Conservation (phyloP, 2,113 vertebrate species). For the Himantopus leucocephalus region DNA sequence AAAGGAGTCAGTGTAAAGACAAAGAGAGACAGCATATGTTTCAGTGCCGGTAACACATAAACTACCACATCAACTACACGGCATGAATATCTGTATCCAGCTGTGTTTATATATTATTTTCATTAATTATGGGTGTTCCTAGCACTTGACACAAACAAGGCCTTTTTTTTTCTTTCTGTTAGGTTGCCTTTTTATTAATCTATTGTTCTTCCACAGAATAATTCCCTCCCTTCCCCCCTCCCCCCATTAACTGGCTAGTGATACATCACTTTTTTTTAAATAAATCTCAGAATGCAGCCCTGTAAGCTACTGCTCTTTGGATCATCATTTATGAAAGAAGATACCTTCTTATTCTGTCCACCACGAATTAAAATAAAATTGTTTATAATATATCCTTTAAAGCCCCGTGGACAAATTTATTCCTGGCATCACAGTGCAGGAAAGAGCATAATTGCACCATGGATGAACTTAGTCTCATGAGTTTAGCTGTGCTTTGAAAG, state of each 20-base stretch:
- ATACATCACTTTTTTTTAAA: background rate
- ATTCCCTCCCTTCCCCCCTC: background rate
- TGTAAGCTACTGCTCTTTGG: background rate
- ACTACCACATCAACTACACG: background rate
- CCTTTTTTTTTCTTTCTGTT: background rate
- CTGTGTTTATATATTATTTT: slow-evolving; percentile 55
- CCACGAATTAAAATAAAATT: slow-evolving; percentile 37
- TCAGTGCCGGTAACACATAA: background rate
- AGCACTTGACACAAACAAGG: background rate
- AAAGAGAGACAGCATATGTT: background rate
- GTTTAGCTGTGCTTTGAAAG: background rate
- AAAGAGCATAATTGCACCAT: background rate
- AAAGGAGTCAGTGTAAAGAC: background rate
- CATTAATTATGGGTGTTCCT: slow-evolving; percentile 21
- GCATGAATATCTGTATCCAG: slow-evolving; percentile 22
- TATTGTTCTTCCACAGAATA: slow-evolving; percentile 19
- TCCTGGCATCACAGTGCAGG: background rate
- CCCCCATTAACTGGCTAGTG: background rate
- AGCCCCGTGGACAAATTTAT: background rate
- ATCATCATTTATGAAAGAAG: background rate
- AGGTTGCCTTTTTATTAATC: background rate
- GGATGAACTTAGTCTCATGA: background rate
- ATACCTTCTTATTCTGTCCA: background rate
- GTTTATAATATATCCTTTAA: background rate
- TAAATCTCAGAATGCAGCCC: background rate